Evolutionary conservation across 1,140 invertebrate species (phyloP).

Genomic region (Drosophila ambigua): DNA sequence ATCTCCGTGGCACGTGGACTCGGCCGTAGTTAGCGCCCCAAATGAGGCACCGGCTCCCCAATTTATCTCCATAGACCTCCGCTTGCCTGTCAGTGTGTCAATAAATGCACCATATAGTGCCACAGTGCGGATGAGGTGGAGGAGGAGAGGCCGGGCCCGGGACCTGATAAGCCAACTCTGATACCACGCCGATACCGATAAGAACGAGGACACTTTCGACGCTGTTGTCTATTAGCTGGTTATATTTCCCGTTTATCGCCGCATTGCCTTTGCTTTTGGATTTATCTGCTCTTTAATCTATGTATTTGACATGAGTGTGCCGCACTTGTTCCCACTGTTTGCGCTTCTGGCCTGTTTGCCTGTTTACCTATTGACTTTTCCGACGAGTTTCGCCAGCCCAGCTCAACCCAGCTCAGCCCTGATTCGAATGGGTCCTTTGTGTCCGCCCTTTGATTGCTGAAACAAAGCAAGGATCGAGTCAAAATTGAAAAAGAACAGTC

Average conservation of each 20-base stretch:
- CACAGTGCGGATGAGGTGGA: constrained; percentile 21
- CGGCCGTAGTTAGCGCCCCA: constrained; percentile 33
- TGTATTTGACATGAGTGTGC: constrained; percentile 72
- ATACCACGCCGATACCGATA: constrained; percentile 42
- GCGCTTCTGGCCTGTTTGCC: constrained; percentile 60
- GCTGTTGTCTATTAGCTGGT: constrained; percentile 67
- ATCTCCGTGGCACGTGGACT: constrained; percentile 64
- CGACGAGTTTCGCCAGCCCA: constrained; percentile 46
- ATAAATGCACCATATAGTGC: constrained; percentile 68
- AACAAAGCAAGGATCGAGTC: constrained; percentile 1
- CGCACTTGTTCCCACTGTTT: constrained; percentile 72
- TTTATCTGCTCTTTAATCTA: constrained; percentile 79
- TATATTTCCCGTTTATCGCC: constrained; percentile 57
- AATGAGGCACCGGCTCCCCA: constrained; percentile 56
- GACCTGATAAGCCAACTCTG: constrained; percentile 29
- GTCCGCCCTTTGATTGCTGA: constrained; percentile 34
- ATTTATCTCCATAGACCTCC: constrained; percentile 75
- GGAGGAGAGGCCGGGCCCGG: background rate
- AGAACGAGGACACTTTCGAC: constrained; percentile 48
- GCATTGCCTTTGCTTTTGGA: constrained; percentile 68
- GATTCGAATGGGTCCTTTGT: too few relatives aligned
- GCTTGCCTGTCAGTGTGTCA: constrained; percentile 78
- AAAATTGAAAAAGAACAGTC: constrained; percentile 19
- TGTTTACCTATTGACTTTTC: constrained; percentile 66
- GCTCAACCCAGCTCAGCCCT: background rate